A percentile compares a stretch with the other conserved stretches of the same genome.
Conservation (phyloP, 1,140 invertebrate species). For the Bombus pyrosoma region DNA sequence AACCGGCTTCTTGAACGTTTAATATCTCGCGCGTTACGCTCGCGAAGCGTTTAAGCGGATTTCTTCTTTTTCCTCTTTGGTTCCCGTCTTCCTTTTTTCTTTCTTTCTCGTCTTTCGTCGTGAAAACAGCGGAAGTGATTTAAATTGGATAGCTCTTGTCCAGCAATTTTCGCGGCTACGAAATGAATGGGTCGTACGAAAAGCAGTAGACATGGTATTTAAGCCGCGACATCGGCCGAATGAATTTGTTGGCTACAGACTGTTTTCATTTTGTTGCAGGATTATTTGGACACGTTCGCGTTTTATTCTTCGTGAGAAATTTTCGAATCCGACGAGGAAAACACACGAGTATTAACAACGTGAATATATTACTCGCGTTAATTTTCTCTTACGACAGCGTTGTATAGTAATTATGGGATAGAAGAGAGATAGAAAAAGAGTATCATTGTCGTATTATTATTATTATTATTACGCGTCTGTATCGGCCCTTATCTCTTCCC, state of each 20-base stretch:
- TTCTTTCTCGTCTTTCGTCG: neutral
- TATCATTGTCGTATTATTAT: too few relatives aligned
- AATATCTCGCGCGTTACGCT: neutral
- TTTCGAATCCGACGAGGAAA: too few relatives aligned
- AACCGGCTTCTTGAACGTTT: neutral
- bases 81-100: too few relatives aligned
- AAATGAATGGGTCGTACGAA: neutral
- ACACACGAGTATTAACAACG: too few relatives aligned
- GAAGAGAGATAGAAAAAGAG: too few relatives aligned
- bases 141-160: neutral
- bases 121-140: neutral
- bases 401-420: too few relatives aligned
- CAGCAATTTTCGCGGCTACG: neutral
- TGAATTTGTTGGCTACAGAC: neutral
- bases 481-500: too few relatives aligned
- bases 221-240: neutral
- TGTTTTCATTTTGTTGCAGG: neutral
- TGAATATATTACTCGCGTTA: too few relatives aligned
- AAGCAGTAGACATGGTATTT: neutral
- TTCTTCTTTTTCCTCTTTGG: neutral
- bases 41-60: neutral
- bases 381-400: too few relatives aligned
- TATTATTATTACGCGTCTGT: too few relatives aligned
- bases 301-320: too few relatives aligned
- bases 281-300: too few relatives aligned